Evolutionary conservation across 2,797 vertebrate genomes (phyloP).

Genomic region (Oryzias sinensis): DNA sequence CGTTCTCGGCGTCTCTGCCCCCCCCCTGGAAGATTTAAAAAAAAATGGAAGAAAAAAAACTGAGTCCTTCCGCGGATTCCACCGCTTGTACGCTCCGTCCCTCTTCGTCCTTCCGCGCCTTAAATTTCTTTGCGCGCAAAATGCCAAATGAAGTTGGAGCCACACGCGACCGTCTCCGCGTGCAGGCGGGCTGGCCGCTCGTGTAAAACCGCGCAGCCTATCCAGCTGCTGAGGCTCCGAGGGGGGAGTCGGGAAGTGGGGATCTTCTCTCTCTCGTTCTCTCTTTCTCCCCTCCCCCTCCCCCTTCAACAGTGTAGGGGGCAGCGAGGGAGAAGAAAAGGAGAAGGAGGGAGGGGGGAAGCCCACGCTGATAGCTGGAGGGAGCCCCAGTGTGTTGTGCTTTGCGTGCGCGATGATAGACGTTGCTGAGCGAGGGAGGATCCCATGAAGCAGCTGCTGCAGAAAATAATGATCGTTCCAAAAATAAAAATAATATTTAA

Average conservation of each 20-base stretch:
- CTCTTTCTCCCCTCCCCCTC: constrained; percentile 27
- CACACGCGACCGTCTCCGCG: constrained; percentile 32
- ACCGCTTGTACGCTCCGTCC: too few species aligned
- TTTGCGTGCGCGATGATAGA: constrained; percentile 48
- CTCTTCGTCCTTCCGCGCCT: too few species aligned
- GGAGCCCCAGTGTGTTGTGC: constrained; percentile 71
- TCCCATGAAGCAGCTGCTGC: constrained; percentile 53
- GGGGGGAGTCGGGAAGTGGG: constrained; percentile 69
- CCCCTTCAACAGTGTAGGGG: constrained; percentile 45
- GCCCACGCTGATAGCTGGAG: constrained; percentile 75
- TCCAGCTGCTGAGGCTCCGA: constrained; percentile 75
- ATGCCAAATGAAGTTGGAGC: background rate
- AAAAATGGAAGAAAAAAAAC: background rate
- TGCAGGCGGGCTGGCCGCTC: constrained; percentile 40
- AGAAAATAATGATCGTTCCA: constrained; percentile 5
- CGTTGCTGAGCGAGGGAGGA: constrained; percentile 70
- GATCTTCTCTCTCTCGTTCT: constrained; percentile 42
- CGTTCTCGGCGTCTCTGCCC: background rate
- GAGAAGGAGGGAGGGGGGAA: constrained; percentile 54
- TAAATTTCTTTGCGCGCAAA: too few species aligned
- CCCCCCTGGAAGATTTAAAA: constrained; percentile 11
- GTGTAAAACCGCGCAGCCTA: constrained; percentile 56
- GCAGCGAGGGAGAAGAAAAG: constrained; percentile 44
- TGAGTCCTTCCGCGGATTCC: background rate
- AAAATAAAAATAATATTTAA: constrained; percentile 36